A percentile compares a stretch with the other conserved stretches of the same genome.
These are phyloP conservation scores for Eledone cirrhosa DNA, from an alignment of 2,888 invertebrate genomes.

Conservation along the genomic window DNA sequence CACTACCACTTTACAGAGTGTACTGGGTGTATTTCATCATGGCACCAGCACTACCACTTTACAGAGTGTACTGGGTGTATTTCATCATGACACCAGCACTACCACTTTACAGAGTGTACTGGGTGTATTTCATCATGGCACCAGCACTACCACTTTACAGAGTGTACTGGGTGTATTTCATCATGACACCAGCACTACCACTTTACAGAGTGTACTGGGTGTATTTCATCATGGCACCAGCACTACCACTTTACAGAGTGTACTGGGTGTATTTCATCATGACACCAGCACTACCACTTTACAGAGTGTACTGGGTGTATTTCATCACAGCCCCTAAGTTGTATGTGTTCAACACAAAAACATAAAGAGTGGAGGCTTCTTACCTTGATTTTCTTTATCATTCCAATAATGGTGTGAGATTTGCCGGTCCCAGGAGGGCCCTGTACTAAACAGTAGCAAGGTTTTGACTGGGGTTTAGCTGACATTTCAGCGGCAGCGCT, in stretches of 20 bases:
- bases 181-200: neutral
- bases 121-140: neutral
- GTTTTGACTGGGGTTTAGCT: constrained; percentile 63
- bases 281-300: too few relatives aligned
- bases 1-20: too few relatives aligned
- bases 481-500: constrained; percentile 68
- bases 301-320: too few relatives aligned
- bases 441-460: constrained; percentile 80
- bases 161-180: too few relatives aligned
- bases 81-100: neutral
- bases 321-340: neutral
- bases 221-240: neutral
- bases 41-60: too few relatives aligned
- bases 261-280: too few relatives aligned
- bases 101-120: too few relatives aligned
- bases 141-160: too few relatives aligned
- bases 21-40: neutral
- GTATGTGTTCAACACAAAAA: neutral
- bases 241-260: too few relatives aligned
- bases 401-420: constrained; percentile 79
- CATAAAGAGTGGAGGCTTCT: constrained; percentile 44
- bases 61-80: too few relatives aligned
- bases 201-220: too few relatives aligned
- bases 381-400: constrained; percentile 77
- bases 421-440: constrained; percentile 91